Conservation (phyloP, 2,797 vertebrate genomes). For the Nannoperca australis region DNA sequence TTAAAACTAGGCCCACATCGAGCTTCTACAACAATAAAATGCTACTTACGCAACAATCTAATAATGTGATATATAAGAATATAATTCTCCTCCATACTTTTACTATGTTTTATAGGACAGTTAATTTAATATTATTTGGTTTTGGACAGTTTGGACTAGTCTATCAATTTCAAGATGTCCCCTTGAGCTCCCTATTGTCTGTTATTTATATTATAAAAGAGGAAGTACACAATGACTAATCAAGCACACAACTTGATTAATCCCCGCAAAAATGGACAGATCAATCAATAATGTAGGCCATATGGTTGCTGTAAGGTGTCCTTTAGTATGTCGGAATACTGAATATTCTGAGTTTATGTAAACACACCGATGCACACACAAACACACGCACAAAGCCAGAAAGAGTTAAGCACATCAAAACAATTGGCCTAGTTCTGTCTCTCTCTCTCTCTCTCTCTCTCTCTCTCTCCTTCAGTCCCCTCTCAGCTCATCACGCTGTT, state of each 20-base stretch:
- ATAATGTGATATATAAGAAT: not conserved
- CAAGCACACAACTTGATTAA: not conserved
- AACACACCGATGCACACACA: slow-evolving; percentile 32
- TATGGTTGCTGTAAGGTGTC: not conserved
- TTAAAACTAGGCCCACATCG: not conserved
- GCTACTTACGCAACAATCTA: not conserved
- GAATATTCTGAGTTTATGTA: slow-evolving; percentile 23
- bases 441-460: slow-evolving; percentile 41
- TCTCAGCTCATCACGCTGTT: slow-evolving; percentile 74
- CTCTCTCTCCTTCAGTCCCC: slow-evolving; percentile 76
- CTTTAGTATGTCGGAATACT: not conserved
- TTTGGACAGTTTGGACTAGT: not conserved
- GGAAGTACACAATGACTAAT: slow-evolving; percentile 15
- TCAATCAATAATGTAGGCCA: not conserved
- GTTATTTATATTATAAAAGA: not conserved
- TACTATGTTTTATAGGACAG: not conserved
- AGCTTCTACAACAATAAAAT: not conserved
- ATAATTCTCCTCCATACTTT: not conserved
- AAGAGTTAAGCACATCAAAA: slow-evolving; percentile 73
- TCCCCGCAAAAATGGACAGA: not conserved
- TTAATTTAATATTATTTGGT: not conserved
- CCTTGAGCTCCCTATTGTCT: not conserved
- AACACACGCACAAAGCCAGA: slow-evolving; percentile 49
- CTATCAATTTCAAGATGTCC: not conserved
- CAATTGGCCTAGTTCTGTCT: slow-evolving; percentile 84